Evolutionary conservation across 2,888 invertebrate species (phyloP).

Genomic region (Mesorhabditis spiculigera): DNA sequence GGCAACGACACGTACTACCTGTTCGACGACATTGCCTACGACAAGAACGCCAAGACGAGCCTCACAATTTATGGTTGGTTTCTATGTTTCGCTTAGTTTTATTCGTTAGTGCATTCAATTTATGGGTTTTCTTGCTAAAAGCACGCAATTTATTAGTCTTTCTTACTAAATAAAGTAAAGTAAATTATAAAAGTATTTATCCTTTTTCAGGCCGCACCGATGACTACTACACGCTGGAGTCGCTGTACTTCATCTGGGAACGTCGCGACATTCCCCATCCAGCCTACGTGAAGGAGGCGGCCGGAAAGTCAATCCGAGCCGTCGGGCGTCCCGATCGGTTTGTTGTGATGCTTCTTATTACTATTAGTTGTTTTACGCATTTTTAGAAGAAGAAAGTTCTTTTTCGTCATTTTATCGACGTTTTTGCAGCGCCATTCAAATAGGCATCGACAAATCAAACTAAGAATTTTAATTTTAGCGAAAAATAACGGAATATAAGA

Average conservation of each 20-base stretch:
- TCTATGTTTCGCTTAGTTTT: slow-evolving; percentile 72
- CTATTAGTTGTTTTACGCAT: not conserved
- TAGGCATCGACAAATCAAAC: too few relatives aligned
- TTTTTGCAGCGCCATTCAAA: too few relatives aligned
- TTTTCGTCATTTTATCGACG: too few relatives aligned
- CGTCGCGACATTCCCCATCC: slow-evolving; percentile 85
- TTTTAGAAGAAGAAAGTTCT: too few relatives aligned
- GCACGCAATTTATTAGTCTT: slow-evolving; percentile 1
- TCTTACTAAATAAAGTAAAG: too few relatives aligned
- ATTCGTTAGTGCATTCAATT: not conserved
- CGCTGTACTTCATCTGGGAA: slow-evolving; percentile 86
- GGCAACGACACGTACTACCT: slow-evolving; percentile 92
- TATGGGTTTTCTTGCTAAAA: not conserved
- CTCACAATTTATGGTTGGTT: slow-evolving; percentile 75
- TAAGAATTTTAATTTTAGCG: not conserved
- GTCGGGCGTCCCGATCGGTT: slow-evolving; percentile 49
- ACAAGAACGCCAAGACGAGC: slow-evolving; percentile 94
- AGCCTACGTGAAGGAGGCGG: slow-evolving; percentile 89
- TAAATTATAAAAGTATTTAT: not conserved
- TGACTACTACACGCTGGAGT: slow-evolving; percentile 95
- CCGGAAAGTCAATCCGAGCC: slow-evolving; percentile 60
- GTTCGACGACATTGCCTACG: slow-evolving; percentile 98
- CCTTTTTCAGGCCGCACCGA: slow-evolving; percentile 68
- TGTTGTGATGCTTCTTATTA: not conserved
- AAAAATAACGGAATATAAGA: not conserved